phyloP scores from a whole-genome alignment of 2,113 vertebrate species.

The Hyaena hyaena region DNA sequence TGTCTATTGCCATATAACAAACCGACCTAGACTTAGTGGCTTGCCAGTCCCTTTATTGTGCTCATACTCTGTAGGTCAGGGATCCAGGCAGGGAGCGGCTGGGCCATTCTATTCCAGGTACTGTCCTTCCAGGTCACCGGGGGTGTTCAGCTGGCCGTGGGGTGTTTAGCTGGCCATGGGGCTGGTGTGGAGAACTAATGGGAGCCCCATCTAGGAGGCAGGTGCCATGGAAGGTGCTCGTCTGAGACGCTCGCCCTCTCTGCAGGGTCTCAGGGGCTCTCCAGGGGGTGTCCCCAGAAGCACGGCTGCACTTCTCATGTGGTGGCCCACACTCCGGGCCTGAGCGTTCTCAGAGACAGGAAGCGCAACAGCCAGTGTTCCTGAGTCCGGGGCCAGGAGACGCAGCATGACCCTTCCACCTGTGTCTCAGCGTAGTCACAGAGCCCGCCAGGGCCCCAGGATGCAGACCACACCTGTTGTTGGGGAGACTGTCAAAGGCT shows the following conservation, averaged over 20 bases:
- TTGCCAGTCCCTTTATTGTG: neutral
- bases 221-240: neutral
- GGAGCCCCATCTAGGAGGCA: neutral
- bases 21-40: neutral
- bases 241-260: neutral
- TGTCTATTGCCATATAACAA: neutral
- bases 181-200: neutral
- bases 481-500: neutral
- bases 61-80: neutral
- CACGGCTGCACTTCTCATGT: fast-evolving
- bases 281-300: neutral
- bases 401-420: neutral
- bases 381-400: neutral
- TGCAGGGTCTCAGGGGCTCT: neutral
- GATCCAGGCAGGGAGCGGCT: neutral
- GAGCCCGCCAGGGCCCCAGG: neutral
- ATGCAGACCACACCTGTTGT: neutral
- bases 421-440: neutral
- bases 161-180: neutral
- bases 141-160: neutral
- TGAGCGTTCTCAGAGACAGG: neutral
- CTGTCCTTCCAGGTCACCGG: neutral
- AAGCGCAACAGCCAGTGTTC: neutral
- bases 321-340: neutral
- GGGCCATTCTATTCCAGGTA: neutral